Base-by-base conservation (phyloP, 2,888 invertebrate genomes). In the Drosophila seclusa region DNA sequence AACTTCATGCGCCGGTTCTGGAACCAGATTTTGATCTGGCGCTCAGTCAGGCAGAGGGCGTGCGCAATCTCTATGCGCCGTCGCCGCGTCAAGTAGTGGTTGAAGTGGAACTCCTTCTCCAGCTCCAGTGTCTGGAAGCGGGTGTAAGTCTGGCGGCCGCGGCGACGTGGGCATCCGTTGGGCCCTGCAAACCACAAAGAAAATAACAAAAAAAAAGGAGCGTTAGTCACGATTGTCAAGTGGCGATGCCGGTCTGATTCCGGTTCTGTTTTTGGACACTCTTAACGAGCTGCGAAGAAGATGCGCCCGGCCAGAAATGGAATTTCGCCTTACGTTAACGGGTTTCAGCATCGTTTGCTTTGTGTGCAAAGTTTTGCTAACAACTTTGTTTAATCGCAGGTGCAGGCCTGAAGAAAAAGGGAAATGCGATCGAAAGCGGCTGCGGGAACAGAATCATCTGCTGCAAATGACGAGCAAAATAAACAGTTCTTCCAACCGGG, bases 41-140 rank as follows among this genome's bases (percentile, higher is more conserved):
- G 95, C 94, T 99, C 99, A 88, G 98, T 98, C 90, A 99, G 95
- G 94, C 98, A 98, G 72, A 99, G 96, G 66, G 98, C 98, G 94
- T 99, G 98, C 53, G 99, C 98, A 89, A 99, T 99, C 94, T 99
- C 99, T 94, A 99, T 98, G 94, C 99, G 95, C 93, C 99, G 96
- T 93, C 99, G 95, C 92, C 99, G 95, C 90, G 99, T 99, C 93
- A 99, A 95, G 94, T 99, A 99, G 93, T 98, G 98, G 94, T 99
- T 99, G 94, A 98, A 98, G 93, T 99, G 98, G 94, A 99, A 99
- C 95, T 99, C 99, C 94, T 99, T 99, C 94, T 99, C 99, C 94
- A 99, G 95, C 93, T 99, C 99, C 94, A 99, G 94, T 31, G 99
- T 99, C 94, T 99, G 99, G 95, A 99, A 98, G 91, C 99, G 96